Evolutionary conservation across 2,888 invertebrate species (phyloP).

Genomic region (Melipona bicolor): DNA sequence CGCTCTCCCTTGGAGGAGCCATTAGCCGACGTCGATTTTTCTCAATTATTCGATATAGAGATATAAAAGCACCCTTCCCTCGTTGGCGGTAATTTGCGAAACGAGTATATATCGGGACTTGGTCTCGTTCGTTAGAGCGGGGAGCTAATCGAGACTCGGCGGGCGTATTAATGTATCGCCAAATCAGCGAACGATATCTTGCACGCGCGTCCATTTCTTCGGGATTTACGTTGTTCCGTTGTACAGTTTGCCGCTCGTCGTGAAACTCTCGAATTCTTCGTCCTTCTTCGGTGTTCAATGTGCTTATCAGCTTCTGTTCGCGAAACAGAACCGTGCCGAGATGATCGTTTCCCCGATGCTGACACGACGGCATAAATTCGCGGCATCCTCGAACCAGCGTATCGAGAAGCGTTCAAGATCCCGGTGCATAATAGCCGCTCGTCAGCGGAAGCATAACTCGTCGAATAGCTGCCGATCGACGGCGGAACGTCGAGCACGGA

Average conservation of each 20-base stretch:
- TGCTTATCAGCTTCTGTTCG: neutral
- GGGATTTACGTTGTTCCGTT: neutral
- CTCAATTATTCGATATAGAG: conserved; percentile 68
- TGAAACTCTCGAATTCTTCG: neutral
- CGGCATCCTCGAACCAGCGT: neutral
- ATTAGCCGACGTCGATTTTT: conserved; percentile 65
- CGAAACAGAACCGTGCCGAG: neutral
- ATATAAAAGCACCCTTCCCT: conserved; percentile 50
- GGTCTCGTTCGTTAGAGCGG: conserved; percentile 16
- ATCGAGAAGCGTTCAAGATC: conserved; percentile 2
- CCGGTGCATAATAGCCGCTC: conserved; percentile 13
- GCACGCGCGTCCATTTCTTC: too few species aligned
- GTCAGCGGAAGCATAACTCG: conserved; percentile 43
- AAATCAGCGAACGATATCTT: neutral
- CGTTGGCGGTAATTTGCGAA: conserved; percentile 47
- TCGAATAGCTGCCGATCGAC: conserved; percentile 46
- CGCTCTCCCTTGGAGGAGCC: conserved; percentile 1
- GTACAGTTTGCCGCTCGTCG: neutral
- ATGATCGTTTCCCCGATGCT: conserved; percentile 7
- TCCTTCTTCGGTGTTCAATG: neutral
- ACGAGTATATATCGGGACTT: conserved; percentile 34
- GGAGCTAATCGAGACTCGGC: conserved; percentile 33
- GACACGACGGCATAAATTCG: neutral
- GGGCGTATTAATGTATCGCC: conserved; percentile 29
- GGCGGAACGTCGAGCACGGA: conserved; percentile 13